These are phyloP conservation scores for Argyrosomus regius DNA, from an alignment of 2,797 vertebrate genomes.

Conservation along the genomic window DNA sequence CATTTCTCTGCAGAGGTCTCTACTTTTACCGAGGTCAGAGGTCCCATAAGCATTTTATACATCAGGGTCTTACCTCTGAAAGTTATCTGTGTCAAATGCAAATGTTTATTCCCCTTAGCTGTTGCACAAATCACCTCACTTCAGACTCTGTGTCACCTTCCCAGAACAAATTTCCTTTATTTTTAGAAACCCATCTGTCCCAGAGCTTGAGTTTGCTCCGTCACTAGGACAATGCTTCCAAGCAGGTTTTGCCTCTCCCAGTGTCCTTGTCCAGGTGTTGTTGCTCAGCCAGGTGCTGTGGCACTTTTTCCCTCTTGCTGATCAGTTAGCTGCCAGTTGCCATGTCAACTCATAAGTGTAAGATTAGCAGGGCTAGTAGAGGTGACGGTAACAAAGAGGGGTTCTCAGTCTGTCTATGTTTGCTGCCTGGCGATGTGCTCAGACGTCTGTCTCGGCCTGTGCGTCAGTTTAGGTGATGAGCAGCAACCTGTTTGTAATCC, in stretches of 20 bases:
- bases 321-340: conserved; percentile 54
- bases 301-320: conserved; percentile 33
- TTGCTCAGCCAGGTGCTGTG: conserved; percentile 44
- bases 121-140: conserved; percentile 61
- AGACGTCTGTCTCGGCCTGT: conserved; percentile 5
- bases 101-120: conserved; percentile 71
- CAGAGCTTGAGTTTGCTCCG: conserved; percentile 55
- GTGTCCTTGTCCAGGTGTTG: conserved; percentile 67
- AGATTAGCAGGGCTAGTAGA: conserved; percentile 24
- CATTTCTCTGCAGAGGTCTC: conserved; percentile 25
- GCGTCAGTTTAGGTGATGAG: conserved; percentile 33
- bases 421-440: conserved; percentile 25
- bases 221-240: conserved; percentile 52
- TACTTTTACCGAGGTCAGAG: conserved; percentile 41
- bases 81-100: conserved; percentile 72
- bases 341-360: conserved; percentile 52
- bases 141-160: conserved; percentile 64
- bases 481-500: conserved; percentile 41
- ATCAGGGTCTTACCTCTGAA: conserved; percentile 42
- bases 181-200: conserved; percentile 78
- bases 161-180: conserved; percentile 65
- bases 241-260: conserved; percentile 50
- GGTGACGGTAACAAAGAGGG: conserved; percentile 30
- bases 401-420: conserved; percentile 17
- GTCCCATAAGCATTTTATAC: conserved; percentile 44